Base-by-base conservation (phyloP, 2,797 vertebrate genomes). In the Lutjanus argentimaculatus region DNA sequence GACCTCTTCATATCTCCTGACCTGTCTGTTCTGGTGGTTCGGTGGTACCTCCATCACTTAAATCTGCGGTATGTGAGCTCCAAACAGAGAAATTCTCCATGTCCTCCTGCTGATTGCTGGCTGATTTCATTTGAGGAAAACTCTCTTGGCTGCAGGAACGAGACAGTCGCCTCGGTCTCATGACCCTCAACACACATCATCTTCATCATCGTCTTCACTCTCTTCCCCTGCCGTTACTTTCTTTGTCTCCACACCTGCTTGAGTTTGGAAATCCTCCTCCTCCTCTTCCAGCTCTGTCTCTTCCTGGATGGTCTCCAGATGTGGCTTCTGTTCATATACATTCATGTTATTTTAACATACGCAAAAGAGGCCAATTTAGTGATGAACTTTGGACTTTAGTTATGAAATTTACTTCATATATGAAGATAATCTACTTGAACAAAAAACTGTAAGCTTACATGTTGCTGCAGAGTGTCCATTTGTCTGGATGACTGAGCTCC, bases 251-350 rank as follows among this genome's bases (percentile, higher is more conserved):
- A 21, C 21, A 67, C 6, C 70, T 14, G 8, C 57, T 63, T 62
- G 43, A 66, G 6, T 17, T 51, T 17, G 15, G 49, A 57, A 67
- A 73, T 74, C 58, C 6, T 61, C 65, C 8, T 64, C 65, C 5
- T 80, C 68, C 2, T 88, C 81, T 16, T 89, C 81, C 30, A 30
- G 36, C 58, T 90, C 87, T 0, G 80, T 71, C 59, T 86, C 91
- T 45, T 94, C 91, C 79, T 68, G 59, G 68, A 94, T 93, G n/a
- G 87, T n/a, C 72, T 86, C 84, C 88, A 93, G 73, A 17, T 1
- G 2, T 1, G 1, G 46, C 48, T 67, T 61, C 73, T 75, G 74
- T 45, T 56, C 16, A 55, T 72, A 45, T 67, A 7, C 15, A 65
- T 55, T n/a, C 13, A 64, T n/a, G 55, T 56, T 21, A 64, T 51